These are phyloP conservation scores for Fragum fragum DNA, from an alignment of 2,888 invertebrate genomes.

Conservation along the genomic window DNA sequence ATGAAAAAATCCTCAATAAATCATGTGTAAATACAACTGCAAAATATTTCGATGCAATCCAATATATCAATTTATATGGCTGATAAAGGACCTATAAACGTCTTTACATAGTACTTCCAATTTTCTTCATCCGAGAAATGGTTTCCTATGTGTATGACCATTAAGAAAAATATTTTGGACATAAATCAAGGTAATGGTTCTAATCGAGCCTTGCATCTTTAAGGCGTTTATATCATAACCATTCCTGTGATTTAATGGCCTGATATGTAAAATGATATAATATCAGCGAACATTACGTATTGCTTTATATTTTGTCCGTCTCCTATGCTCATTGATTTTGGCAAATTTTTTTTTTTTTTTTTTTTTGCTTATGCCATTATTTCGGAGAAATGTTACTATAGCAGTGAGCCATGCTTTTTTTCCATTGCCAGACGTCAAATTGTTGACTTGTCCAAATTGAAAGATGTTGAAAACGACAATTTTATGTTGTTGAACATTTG, in stretches of 20 bases:
- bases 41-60: not conserved
- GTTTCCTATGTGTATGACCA: not conserved
- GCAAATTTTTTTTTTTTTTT: no score
- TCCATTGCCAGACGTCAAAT: no score
- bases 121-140: slow-evolving; percentile 9
- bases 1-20: not conserved
- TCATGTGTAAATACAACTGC: not conserved
- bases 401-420: no score
- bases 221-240: slow-evolving; percentile 30
- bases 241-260: slow-evolving; percentile 21
- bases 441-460: no score
- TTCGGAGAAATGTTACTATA: no score
- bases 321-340: not conserved
- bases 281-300: slow-evolving; percentile 18
- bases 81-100: not conserved
- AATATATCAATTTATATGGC: not conserved
- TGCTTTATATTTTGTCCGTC: not conserved
- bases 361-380: no score
- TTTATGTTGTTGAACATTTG: no score
- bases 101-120: not conserved
- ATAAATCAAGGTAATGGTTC: slow-evolving; percentile 27
- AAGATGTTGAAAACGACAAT: no score
- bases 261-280: slow-evolving; percentile 20
- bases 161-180: slow-evolving; percentile 21
- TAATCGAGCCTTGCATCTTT: slow-evolving; percentile 24